Evolutionary conservation across 1,140 invertebrate genomes (phyloP).

Genomic region (Hyles vespertilio): DNA sequence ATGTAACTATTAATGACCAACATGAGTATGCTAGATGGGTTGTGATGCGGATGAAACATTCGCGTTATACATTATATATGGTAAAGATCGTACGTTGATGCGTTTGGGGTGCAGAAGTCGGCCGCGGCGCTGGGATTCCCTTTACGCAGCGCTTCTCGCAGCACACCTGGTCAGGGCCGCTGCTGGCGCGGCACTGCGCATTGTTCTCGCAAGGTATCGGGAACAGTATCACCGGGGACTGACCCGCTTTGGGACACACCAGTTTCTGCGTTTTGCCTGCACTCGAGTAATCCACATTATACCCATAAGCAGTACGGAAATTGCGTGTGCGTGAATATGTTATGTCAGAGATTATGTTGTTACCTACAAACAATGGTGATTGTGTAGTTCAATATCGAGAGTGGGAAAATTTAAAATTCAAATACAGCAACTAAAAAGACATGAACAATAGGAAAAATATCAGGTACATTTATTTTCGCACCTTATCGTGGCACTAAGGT

Average conservation of each 20-base stretch:
- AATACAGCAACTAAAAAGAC: too few species aligned
- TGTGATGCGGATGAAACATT: too few species aligned
- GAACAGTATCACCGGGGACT: conserved; percentile 71
- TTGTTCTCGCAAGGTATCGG: conserved; percentile 76
- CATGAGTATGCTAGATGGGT: too few species aligned
- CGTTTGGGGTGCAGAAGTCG: conserved; percentile 68
- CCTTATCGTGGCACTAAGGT: too few species aligned
- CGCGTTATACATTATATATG: too few species aligned
- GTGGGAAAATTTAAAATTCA: neutral
- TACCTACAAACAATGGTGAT: conserved; percentile 28
- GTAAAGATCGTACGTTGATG: conserved; percentile 74
- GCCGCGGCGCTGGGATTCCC: conserved; percentile 74
- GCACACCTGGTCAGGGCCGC: conserved; percentile 74
- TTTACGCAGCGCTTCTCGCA: conserved; percentile 77
- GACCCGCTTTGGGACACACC: conserved; percentile 73
- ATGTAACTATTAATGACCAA: too few species aligned
- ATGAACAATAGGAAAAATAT: too few species aligned
- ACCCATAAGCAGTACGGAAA: conserved; percentile 20
- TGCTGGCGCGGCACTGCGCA: conserved; percentile 72
- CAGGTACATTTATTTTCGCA: too few species aligned
- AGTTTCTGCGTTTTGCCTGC: conserved; percentile 62
- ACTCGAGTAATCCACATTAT: conserved; percentile 35
- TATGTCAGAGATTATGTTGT: conserved; percentile 29
- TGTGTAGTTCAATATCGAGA: conserved; percentile 20
- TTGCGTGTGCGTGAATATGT: conserved; percentile 27